phyloP scores from a whole-genome alignment of 2,888 invertebrate species.

The Euspilapteryx auroguttella region DNA sequence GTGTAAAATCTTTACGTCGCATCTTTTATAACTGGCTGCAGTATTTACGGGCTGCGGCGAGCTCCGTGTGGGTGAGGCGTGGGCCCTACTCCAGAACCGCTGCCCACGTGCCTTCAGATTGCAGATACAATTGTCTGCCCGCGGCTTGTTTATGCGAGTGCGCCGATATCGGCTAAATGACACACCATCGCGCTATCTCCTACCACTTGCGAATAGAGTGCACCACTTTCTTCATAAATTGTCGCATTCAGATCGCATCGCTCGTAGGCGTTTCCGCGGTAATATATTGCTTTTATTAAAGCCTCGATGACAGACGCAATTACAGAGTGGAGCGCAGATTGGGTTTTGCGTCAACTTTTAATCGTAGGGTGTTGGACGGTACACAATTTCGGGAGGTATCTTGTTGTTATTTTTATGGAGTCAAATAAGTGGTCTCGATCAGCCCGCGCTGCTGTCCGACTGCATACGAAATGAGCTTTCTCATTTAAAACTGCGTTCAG shows the following conservation, averaged over 20 bases:
- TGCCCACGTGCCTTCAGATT: constrained; percentile 42
- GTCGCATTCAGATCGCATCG: too few species aligned
- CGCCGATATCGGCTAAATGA: constrained; percentile 31
- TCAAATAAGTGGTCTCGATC: constrained; percentile 5
- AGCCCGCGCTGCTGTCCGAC: constrained; percentile 18
- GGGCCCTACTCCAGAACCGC: constrained; percentile 39
- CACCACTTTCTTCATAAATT: neutral
- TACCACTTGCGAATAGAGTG: neutral
- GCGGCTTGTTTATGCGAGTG: constrained; percentile 40
- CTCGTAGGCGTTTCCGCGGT: neutral
- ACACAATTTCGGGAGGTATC: neutral
- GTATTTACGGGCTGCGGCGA: neutral
- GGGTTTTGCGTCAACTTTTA: neutral
- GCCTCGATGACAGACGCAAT: constrained; percentile 2
- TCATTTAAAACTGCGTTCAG: constrained; percentile 22
- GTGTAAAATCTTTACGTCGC: constrained; percentile 37
- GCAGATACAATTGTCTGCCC: constrained; percentile 44
- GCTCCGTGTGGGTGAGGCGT: constrained; percentile 16
- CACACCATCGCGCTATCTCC: constrained; percentile 30
- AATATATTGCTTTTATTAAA: neutral
- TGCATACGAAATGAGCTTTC: constrained; percentile 35
- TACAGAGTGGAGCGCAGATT: constrained; percentile 1
- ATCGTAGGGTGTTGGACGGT: neutral
- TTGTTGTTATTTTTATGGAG: constrained; percentile 24
- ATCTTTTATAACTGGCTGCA: constrained; percentile 39